These are phyloP conservation scores for Matsumyia berberina DNA, from an alignment of 2,888 invertebrate genomes.

Conservation along the genomic window DNA sequence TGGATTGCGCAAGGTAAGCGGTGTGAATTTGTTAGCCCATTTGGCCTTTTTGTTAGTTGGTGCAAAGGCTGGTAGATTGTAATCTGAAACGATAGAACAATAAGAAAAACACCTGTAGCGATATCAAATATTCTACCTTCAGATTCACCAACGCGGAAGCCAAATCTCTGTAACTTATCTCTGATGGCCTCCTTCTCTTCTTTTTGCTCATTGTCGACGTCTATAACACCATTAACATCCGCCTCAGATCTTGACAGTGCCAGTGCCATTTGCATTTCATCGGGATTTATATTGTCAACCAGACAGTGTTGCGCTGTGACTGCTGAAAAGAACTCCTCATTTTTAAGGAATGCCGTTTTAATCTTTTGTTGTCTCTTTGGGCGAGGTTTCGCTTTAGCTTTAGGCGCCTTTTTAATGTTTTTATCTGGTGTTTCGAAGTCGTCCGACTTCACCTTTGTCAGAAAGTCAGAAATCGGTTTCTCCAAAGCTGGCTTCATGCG, in stretches of 20 bases:
- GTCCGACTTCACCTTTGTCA: conserved; percentile 39
- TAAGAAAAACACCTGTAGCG: not conserved
- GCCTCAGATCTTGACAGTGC: conserved; percentile 87
- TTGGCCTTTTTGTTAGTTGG: conserved; percentile 79
- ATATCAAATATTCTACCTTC: conserved; percentile 77
- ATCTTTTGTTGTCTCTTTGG: conserved; percentile 81
- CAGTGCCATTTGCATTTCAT: conserved; percentile 88
- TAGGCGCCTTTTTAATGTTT: conserved; percentile 50
- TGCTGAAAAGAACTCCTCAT: conserved; percentile 82
- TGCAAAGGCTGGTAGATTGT: conserved; percentile 78
- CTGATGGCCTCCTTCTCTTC: conserved; percentile 81
- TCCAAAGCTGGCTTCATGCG: conserved; percentile 35
- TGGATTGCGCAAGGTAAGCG: conserved; percentile 81
- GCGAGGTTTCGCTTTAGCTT: conserved; percentile 50
- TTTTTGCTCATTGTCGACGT: conserved; percentile 77
- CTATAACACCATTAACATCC: conserved; percentile 77
- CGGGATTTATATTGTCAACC: conserved; percentile 86
- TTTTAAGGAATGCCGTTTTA: conserved; percentile 81
- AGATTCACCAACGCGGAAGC: conserved; percentile 84
- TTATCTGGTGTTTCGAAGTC: conserved; percentile 77
- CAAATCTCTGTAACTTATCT: conserved; percentile 87
- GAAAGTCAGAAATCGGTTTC: conserved; percentile 1
- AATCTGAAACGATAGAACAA: conserved; percentile 78
- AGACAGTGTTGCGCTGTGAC: conserved; percentile 82
- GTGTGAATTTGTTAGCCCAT: conserved; percentile 83